Base-by-base conservation (phyloP, 2,113 vertebrate species). In the Ariopsis seemanni region DNA sequence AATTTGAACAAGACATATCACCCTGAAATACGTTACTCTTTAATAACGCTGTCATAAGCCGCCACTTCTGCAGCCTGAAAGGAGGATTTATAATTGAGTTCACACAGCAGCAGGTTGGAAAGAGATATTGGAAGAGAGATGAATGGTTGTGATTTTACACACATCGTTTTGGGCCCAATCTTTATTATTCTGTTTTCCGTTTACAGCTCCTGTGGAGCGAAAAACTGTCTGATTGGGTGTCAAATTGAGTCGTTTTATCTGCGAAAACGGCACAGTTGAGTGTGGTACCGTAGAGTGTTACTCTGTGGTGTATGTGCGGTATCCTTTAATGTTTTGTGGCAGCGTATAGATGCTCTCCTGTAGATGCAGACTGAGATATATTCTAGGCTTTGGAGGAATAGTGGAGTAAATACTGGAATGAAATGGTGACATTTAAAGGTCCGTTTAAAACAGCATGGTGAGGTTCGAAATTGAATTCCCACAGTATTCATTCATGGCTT, bases 61-160 rank as follows among this genome's bases (percentile, higher is more conserved):
- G 88, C 50, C 88, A 67, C 86, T 82, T 60, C 79, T 84, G 60
- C 77, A 80, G 84, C n/a, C 34, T 63, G 83, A 82, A 81, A 62
- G 87, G 85, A 89, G 82, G 83, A 60, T 82, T 80, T 87, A 87
- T 92, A 90, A 90, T 90, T 92, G 78, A 89, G 89, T 89, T 87
- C 80, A 88, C 87, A 85, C 82, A 86, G 85, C 83, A 86, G 89
- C 82, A 86, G 84, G 65, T 87, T 81, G 84, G 83, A 30, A 87
- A 77, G 25, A 55, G 67, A 77, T 89, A 82, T 85, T 84, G 84
- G 53, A 65, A 78, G 79, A 78, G 72, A 89, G 85, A 72, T 55
- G 86, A 80, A 82, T 85, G 84, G 88, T 69, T 87, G 63, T 63
- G 57, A 88, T 86, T 82, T 85, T 77, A 20, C 75, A 87, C 85